Percentiles rank a stretch among this genome's conserved stretches.
These are phyloP conservation scores for Apogon hyalosoma DNA, from an alignment of 2,797 vertebrate species.

Conservation along the genomic window DNA sequence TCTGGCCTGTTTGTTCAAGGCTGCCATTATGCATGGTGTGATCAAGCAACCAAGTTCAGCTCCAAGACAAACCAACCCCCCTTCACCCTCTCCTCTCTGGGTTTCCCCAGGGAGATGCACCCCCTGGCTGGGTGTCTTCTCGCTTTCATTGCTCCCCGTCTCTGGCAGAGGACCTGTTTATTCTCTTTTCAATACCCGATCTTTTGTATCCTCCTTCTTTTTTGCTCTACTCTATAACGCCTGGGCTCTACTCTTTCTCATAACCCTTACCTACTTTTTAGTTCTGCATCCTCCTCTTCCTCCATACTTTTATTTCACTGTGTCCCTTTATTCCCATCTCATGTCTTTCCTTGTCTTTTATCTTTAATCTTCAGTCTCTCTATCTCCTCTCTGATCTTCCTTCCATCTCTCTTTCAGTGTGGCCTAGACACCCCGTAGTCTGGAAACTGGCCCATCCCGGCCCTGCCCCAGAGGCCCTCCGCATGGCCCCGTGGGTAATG, in stretches of 20 bases:
- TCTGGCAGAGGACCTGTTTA: slow-evolving; percentile 70
- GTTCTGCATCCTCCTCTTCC: slow-evolving; percentile 23
- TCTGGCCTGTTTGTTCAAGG: slow-evolving; percentile 72
- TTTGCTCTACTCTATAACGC: slow-evolving; percentile 23
- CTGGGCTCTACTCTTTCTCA: slow-evolving; percentile 55
- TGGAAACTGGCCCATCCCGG: slow-evolving; percentile 80
- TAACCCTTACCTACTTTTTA: slow-evolving; percentile 44
- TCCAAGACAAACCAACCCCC: slow-evolving; percentile 70
- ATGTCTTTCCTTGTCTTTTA: slow-evolving; percentile 50
- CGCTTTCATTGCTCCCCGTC: slow-evolving; percentile 56
- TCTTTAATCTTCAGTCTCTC: slow-evolving; percentile 64
- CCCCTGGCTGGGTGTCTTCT: slow-evolving; percentile 59
- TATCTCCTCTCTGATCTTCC: slow-evolving; percentile 67
- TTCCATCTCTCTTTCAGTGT: slow-evolving; percentile 70
- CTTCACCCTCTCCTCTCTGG: slow-evolving; percentile 1
- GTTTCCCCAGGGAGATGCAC: slow-evolving; percentile 63
- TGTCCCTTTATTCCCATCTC: slow-evolving; percentile 34
- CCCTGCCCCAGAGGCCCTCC: slow-evolving; percentile 77
- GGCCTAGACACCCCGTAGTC: slow-evolving; percentile 79
- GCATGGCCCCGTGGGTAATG: slow-evolving; percentile 80
- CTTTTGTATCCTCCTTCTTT: slow-evolving; percentile 53
- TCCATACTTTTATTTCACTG: slow-evolving; percentile 25
- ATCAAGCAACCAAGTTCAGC: slow-evolving; percentile 84
- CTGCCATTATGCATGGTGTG: slow-evolving; percentile 71
- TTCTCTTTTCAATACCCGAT: slow-evolving; percentile 57